Evolutionary conservation across 2,113 vertebrate genomes (phyloP).

Genomic region (Setophaga kirtlandii): DNA sequence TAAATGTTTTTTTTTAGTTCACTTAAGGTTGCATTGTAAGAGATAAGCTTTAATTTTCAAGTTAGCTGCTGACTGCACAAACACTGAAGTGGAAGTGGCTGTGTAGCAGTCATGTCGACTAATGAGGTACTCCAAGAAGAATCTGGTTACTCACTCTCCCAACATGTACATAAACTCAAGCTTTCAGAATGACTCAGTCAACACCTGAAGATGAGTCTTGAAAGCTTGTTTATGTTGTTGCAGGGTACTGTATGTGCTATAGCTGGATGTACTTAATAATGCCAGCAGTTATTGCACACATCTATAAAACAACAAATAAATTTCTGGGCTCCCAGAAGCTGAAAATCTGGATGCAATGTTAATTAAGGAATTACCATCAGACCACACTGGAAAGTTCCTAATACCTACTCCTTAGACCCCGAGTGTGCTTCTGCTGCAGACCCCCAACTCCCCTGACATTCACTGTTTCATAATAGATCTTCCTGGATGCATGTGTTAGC

Average conservation of each 20-base stretch:
- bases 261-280: background rate
- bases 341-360: background rate
- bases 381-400: slow-evolving; percentile 39
- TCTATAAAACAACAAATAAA: slow-evolving; percentile 1
- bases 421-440: slow-evolving; percentile 12
- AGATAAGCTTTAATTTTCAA: background rate
- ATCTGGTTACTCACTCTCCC: background rate
- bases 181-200: slow-evolving; percentile 35
- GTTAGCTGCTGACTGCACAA: background rate
- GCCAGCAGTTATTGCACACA: background rate
- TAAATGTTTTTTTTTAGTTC: background rate
- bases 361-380: slow-evolving; percentile 35
- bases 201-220: background rate
- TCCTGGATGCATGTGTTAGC: slow-evolving; percentile 30
- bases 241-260: background rate
- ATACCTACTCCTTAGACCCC: background rate
- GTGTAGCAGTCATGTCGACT: background rate
- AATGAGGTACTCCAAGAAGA: slow-evolving; percentile 12
- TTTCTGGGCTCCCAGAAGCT: background rate
- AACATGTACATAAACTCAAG: background rate
- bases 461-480: slow-evolving; percentile 42
- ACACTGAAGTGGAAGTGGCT: background rate
- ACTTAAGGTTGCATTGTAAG: background rate
- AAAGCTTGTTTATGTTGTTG: background rate
- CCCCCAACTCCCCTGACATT: slow-evolving; percentile 30